phyloP scores from a whole-genome alignment of 2,888 invertebrate genomes.

The Drosophila seclusa region DNA sequence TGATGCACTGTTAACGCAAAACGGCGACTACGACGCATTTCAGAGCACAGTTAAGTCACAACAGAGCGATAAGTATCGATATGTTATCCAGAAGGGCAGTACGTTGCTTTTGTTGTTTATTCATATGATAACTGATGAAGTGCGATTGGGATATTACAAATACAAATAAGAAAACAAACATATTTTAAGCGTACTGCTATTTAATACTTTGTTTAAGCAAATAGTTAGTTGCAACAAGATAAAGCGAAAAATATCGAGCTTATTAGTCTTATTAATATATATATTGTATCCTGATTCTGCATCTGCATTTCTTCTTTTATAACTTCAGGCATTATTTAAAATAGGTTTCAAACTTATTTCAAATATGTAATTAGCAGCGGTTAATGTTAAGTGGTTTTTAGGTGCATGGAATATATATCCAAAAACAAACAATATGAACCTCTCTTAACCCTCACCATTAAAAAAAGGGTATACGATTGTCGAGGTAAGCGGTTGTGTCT shows the following conservation, averaged over 20 bases:
- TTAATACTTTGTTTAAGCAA: background rate
- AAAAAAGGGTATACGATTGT: background rate
- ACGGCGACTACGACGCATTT: background rate
- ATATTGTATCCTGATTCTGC: background rate
- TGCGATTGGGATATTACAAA: background rate
- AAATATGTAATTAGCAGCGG: background rate
- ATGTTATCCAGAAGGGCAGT: background rate
- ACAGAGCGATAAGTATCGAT: constrained; percentile 6
- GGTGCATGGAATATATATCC: background rate
- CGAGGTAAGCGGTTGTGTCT: background rate
- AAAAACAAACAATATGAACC: background rate
- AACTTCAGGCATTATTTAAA: background rate
- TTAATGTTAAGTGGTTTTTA: background rate
- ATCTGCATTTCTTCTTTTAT: background rate
- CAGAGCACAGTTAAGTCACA: constrained; percentile 16
- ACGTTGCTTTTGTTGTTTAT: background rate
- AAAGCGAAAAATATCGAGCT: background rate
- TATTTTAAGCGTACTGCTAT: background rate
- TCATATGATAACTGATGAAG: background rate
- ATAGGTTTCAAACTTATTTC: background rate
- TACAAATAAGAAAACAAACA: background rate
- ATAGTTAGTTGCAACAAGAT: background rate
- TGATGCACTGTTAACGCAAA: constrained; percentile 15
- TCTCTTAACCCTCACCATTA: background rate
- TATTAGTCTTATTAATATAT: background rate